Conservation (phyloP, 2,113 vertebrate genomes). For the Gnathonemus echidnorhynchus region DNA sequence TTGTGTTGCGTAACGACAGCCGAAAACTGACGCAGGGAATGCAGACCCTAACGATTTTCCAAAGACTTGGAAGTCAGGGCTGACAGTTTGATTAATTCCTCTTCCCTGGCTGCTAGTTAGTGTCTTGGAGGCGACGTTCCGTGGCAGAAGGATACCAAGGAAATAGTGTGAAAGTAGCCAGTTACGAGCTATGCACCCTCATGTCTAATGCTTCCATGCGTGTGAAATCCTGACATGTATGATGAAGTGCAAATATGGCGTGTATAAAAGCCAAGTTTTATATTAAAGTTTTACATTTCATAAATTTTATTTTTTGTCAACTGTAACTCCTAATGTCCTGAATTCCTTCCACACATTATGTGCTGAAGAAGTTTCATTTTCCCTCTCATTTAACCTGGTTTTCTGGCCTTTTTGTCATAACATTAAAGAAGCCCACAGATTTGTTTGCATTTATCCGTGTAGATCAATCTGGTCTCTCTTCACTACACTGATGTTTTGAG, state of each 20-base stretch:
- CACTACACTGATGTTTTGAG: not conserved
- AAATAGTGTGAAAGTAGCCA: conserved; percentile 37
- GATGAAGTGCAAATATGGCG: not conserved
- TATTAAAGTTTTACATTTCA: not conserved
- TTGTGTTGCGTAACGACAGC: not conserved
- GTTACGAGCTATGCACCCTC: conserved; percentile 15
- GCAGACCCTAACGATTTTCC: conserved; percentile 41
- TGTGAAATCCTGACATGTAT: not conserved
- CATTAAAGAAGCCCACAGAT: not conserved
- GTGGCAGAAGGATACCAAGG: conserved; percentile 42
- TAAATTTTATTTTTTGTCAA: not conserved
- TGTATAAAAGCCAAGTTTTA: not conserved
- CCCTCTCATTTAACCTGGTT: not conserved
- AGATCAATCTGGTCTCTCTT: not conserved
- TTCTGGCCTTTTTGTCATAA: not conserved
- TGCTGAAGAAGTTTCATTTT: not conserved
- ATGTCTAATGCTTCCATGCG: conserved; percentile 4
- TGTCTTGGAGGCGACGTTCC: conserved; percentile 3
- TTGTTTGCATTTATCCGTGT: not conserved
- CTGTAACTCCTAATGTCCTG: not conserved
- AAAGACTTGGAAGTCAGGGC: conserved; percentile 35
- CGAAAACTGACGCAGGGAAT: conserved; percentile 28
- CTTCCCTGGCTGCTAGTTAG: conserved; percentile 27
- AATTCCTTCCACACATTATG: not conserved
- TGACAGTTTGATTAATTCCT: conserved; percentile 43